Conservation (phyloP, 2,888 invertebrate species). For the Thecophora atra region DNA sequence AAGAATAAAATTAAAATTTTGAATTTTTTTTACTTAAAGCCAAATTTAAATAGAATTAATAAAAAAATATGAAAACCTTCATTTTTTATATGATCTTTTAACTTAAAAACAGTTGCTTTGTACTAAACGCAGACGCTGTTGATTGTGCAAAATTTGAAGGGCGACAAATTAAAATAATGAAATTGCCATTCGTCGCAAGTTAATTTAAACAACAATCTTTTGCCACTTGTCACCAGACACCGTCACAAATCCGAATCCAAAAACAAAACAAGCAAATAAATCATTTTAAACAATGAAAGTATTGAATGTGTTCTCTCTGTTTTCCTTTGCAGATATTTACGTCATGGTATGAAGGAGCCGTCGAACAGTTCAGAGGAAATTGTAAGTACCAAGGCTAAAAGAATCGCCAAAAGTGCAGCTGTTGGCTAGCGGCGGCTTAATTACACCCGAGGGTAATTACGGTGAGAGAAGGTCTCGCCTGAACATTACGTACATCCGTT, state of each 20-base stretch:
- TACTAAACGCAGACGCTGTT: too few species aligned
- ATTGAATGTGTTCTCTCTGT: slow-evolving; percentile 15
- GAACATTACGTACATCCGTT: too few species aligned
- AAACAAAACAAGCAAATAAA: not conserved
- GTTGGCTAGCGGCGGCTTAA: not conserved
- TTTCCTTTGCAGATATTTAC: slow-evolving; percentile 45
- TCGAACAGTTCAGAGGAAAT: slow-evolving; percentile 51
- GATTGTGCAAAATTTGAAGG: not conserved
- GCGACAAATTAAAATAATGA: not conserved
- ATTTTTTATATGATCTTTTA: too few species aligned
- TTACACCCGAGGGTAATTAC: not conserved
- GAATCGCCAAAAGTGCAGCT: not conserved
- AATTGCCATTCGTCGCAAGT: not conserved
- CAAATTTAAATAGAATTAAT: too few species aligned
- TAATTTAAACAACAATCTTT: not conserved
- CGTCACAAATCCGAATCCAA: not conserved
- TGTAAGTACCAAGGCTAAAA: slow-evolving; percentile 43
- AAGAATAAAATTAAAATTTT: too few species aligned
- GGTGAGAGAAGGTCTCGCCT: not conserved
- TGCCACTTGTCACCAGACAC: slow-evolving; percentile 11
- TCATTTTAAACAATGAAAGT: not conserved
- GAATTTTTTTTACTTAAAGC: too few species aligned
- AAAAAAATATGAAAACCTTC: too few species aligned
- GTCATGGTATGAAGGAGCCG: slow-evolving; percentile 52
- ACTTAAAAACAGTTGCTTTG: not conserved